Percentiles rank a stretch among this genome's conserved stretches.
These are phyloP conservation scores for Dynastes grantii DNA, from an alignment of 2,888 invertebrate species.

Conservation along the genomic window DNA sequence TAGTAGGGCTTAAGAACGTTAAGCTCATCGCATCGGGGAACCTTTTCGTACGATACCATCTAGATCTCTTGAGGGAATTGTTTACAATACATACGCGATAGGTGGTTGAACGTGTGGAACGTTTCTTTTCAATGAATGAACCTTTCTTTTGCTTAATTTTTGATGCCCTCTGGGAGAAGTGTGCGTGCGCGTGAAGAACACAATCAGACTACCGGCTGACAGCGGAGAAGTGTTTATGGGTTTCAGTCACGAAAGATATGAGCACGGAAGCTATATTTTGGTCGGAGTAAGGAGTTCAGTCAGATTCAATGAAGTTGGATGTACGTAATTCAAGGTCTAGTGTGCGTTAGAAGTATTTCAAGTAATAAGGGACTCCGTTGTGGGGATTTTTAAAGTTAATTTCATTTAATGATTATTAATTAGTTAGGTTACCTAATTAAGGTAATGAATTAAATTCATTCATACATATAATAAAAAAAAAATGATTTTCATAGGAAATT, in stretches of 20 bases:
- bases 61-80: neutral
- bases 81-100: neutral
- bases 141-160: slow-evolving; percentile 38
- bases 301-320: slow-evolving; percentile 15
- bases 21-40: too few relatives aligned
- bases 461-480: neutral
- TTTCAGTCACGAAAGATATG: slow-evolving; percentile 54
- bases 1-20: too few relatives aligned
- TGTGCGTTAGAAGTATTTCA: neutral
- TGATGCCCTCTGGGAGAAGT: slow-evolving; percentile 34
- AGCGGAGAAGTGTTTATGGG: slow-evolving; percentile 56
- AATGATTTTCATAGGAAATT: too few relatives aligned
- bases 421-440: too few relatives aligned
- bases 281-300: neutral
- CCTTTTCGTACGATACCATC: neutral
- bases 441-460: too few relatives aligned
- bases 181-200: slow-evolving; percentile 48
- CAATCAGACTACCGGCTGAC: slow-evolving; percentile 56
- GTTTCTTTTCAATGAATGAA: slow-evolving; percentile 34
- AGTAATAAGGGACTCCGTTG: too few relatives aligned
- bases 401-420: too few relatives aligned
- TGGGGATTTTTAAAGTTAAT: too few relatives aligned
- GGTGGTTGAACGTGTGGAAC: neutral
- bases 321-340: slow-evolving; percentile 23
- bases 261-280: slow-evolving; percentile 44